Evolutionary conservation across 1,140 invertebrate species (phyloP).

Genomic region (Macrobrachium rosenbergii): DNA sequence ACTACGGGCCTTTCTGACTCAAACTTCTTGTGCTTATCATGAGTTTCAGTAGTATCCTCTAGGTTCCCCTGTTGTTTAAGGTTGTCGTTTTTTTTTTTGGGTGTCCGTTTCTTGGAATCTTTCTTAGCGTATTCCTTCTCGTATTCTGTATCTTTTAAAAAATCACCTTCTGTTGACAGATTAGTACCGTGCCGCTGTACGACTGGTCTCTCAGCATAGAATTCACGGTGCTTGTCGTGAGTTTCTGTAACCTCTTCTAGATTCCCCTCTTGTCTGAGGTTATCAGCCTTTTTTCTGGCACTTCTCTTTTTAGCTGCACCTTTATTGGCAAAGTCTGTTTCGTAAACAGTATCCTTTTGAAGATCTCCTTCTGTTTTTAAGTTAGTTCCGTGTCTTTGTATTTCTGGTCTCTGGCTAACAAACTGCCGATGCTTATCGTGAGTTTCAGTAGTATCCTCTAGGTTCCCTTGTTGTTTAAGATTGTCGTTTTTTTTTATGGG

Average conservation of each 20-base stretch:
- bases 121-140: not conserved
- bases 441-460: too few relatives aligned
- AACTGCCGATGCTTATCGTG: too few relatives aligned
- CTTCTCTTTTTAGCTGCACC: constrained; percentile 2
- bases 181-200: not conserved
- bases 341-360: not conserved
- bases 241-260: not conserved
- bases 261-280: not conserved
- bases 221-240: constrained; percentile 1
- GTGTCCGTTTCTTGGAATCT: not conserved
- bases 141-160: constrained; percentile 14
- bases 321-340: not conserved
- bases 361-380: constrained; percentile 8
- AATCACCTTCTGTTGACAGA: constrained; percentile 11
- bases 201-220: not conserved
- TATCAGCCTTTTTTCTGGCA: not conserved
- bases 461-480: too few relatives aligned
- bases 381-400: not conserved
- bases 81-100: constrained; percentile 18
- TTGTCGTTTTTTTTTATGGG: too few relatives aligned
- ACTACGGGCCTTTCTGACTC: not conserved
- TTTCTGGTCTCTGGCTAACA: too few relatives aligned
- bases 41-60: not conserved
- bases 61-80: not conserved
- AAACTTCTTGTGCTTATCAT: not conserved